Evolutionary conservation across 2,888 invertebrate species (phyloP), one percentile per base, ranked within the genome.

Genomic region (Dermolepida albohirtum): DNA sequence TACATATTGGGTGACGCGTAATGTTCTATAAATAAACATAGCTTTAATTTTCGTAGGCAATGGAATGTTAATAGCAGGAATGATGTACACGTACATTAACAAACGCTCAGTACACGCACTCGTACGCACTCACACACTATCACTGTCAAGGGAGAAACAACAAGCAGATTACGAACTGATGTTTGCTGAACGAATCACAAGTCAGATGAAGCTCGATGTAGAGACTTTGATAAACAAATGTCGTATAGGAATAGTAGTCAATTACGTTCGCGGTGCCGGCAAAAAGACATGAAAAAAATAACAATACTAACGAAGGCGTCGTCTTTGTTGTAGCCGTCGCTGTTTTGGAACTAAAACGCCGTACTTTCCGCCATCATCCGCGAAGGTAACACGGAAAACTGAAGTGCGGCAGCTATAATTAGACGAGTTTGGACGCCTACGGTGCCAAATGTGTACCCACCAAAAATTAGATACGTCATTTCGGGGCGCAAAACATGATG

Each of bases 341-440:
- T 57, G 55, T 67, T 62, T 54, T 66, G 40, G 69, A 71, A 62
- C 64, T 68, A 63, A 72, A 75, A 73, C 75, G 70, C 73, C 74
- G 74, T 74, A 75, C 78, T 34, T 34, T 34, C 47, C 16, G 11
- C 75, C 64, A 64, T 43, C 52, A 75, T 77, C 74, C 74, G 73
- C 77, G 75, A 76, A 75, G 72, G 74, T 75, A 75, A 78, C 74
- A 77, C 74, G 76, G 72, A 71, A 72, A 54, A 71, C 73, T 70
- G 74, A 76, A 74, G 65, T 63, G 69, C 51, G 65, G 68, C 68
- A 68, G 69, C 72, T 72, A 72, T 71, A 71, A 71, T 75, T 81
- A 82, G 82, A 52, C 22, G 44, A 81, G 80, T 79, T 79, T 75
- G 74, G 74, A 70, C 74, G 73, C 66, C 69, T 52, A 49, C 67